Conservation (phyloP, 30 jellyfish, hydroid and myxozoan species). For the Clytia hemisphaerica region DNA sequence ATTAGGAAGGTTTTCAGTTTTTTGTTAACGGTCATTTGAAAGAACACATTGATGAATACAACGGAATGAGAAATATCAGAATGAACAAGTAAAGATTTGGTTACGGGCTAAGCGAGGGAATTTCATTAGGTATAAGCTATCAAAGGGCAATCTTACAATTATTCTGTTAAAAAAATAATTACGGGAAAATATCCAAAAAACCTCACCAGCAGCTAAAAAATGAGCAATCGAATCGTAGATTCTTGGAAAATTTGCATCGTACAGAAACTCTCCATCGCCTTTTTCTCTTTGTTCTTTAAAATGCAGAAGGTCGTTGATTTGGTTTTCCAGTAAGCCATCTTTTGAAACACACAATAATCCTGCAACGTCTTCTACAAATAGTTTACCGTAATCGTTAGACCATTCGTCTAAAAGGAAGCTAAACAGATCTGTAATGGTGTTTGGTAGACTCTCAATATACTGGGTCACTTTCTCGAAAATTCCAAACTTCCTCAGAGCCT, state of each 20-base stretch:
- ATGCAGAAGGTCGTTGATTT: neutral
- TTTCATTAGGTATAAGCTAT: no score
- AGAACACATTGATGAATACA: no score
- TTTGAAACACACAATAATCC: conserved; percentile 1
- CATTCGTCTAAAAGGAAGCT: neutral
- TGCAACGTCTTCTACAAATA: conserved; percentile 1
- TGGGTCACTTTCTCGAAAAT: neutral
- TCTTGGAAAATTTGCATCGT: neutral
- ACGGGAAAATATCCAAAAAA: no score
- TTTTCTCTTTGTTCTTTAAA: neutral
- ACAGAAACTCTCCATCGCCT: neutral
- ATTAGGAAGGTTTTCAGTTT: no score
- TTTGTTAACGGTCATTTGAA: no score
- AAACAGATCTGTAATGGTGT: neutral
- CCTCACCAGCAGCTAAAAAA: conserved; percentile 1
- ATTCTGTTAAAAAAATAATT: no score
- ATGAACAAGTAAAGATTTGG: no score
- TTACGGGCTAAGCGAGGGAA: no score
- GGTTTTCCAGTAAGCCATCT: neutral
- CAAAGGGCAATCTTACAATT: no score
- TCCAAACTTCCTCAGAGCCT: neutral
- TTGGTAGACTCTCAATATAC: neutral
- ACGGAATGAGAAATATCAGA: no score
- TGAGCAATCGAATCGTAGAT: neutral
- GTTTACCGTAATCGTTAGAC: neutral